Conservation (phyloP, 2,888 invertebrate species). For the Drosophila heteroneura region DNA sequence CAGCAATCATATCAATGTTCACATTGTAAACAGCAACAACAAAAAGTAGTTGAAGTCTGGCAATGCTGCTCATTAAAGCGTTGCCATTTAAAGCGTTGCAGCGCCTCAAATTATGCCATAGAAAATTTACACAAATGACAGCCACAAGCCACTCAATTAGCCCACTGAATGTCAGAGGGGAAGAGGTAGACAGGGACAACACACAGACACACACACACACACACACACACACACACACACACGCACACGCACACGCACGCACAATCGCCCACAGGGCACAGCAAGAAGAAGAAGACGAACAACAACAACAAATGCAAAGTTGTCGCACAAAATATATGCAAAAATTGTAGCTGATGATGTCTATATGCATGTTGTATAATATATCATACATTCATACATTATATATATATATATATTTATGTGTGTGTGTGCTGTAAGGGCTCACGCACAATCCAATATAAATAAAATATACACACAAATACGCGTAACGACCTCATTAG, state of each 20-base stretch:
- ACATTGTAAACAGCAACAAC: constrained; percentile 32
- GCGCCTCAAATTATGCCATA: constrained; percentile 38
- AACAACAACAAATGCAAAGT: constrained; percentile 21
- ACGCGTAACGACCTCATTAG: constrained; percentile 84
- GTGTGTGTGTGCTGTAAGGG: constrained; percentile 12
- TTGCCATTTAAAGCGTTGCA: constrained; percentile 41
- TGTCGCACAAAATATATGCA: constrained; percentile 46
- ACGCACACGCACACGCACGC: not conserved
- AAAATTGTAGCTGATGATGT: constrained; percentile 56
- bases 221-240: constrained; percentile 5
- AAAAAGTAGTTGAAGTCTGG: constrained; percentile 28
- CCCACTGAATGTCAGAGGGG: constrained; percentile 33
- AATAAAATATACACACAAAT: constrained; percentile 80
- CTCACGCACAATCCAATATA: constrained; percentile 71
- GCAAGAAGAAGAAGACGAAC: constrained; percentile 22
- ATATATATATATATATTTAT: not conserved
- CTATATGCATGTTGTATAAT: constrained; percentile 28
- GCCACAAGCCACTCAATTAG: constrained; percentile 66
- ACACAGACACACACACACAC: constrained; percentile 10
- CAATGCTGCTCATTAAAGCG: constrained; percentile 21
- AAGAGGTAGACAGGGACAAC: not conserved
- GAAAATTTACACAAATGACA: constrained; percentile 57
- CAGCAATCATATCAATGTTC: constrained; percentile 26
- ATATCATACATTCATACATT: constrained; percentile 10
- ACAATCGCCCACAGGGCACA: constrained; percentile 45